These are phyloP conservation scores for Epinephelus fuscoguttatus DNA, from an alignment of 2,113 vertebrate species.

Conservation along the genomic window DNA sequence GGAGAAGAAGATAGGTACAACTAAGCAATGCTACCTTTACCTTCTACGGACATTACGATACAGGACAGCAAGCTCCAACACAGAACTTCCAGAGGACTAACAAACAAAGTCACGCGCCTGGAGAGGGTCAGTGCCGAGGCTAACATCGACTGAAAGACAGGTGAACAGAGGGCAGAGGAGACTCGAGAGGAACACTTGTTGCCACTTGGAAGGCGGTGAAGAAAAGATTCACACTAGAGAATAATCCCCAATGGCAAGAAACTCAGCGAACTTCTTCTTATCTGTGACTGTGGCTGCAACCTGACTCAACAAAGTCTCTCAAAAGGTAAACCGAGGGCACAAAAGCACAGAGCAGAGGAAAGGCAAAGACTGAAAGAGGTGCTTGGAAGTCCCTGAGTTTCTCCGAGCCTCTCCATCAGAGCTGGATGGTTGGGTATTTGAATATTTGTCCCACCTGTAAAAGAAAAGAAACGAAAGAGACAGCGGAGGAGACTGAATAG, in stretches of 20 bases:
- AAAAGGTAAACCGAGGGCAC: conserved; percentile 54
- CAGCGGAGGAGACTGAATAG: conserved; percentile 51
- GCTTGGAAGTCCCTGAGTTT: conserved; percentile 49
- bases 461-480: conserved; percentile 66
- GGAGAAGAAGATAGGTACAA: conserved; percentile 26
- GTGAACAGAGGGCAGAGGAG: conserved; percentile 38
- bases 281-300: conserved; percentile 53
- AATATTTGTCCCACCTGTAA: conserved; percentile 64
- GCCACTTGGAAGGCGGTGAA: conserved; percentile 48
- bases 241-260: conserved; percentile 45
- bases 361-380: conserved; percentile 46
- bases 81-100: conserved; percentile 36
- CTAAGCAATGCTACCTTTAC: conserved; percentile 33
- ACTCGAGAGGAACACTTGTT: conserved; percentile 41
- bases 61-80: conserved; percentile 26
- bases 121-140: conserved; percentile 32
- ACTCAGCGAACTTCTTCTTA: conserved; percentile 46
- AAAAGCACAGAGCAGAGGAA: conserved; percentile 70
- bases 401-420: conserved; percentile 15
- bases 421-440: conserved; percentile 26
- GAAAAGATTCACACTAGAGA: conserved; percentile 47
- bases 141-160: conserved; percentile 33
- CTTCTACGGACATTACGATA: conserved; percentile 27
- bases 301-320: conserved; percentile 50
- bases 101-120: conserved; percentile 14